Percentiles rank a stretch among this genome's conserved stretches.
phyloP scores from a whole-genome alignment of 1,140 invertebrate genomes.

The Propsilocerus akamusi region DNA sequence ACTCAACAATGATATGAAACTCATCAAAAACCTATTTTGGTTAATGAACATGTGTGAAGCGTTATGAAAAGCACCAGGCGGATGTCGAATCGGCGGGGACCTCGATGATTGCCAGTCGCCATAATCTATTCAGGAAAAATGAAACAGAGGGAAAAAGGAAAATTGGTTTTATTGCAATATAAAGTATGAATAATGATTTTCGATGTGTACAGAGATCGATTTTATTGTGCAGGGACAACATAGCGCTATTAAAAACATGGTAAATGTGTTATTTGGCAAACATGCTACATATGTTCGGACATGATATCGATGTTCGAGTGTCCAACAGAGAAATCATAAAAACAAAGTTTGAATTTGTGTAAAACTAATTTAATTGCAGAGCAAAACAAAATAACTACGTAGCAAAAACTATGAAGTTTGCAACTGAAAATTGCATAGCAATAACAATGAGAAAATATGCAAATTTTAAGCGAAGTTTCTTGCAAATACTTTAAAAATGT shows the following conservation, averaged over 20 bases:
- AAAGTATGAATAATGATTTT: no score
- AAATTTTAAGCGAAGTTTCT: no score
- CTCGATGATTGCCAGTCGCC: slow-evolving; percentile 19
- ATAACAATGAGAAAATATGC: no score
- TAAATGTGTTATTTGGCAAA: not conserved
- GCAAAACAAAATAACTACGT: no score
- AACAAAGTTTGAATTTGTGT: no score
- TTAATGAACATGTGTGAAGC: slow-evolving; percentile 5
- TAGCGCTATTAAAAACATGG: not conserved
- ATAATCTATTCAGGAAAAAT: not conserved
- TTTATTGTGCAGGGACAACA: not conserved
- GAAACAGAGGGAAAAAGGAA: not conserved
- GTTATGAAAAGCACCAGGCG: slow-evolving; percentile 25
- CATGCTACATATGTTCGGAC: not conserved
- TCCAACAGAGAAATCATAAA: no score
- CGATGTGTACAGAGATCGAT: not conserved
- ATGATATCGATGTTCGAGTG: no score
- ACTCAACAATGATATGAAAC: not conserved
- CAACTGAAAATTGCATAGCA: no score
- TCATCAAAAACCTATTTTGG: not conserved
- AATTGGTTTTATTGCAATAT: not conserved
- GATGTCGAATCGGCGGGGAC: slow-evolving; percentile 20
- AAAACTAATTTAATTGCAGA: no score
- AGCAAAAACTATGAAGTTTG: no score
- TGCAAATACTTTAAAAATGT: no score